Evolutionary conservation across 2,888 invertebrate species (phyloP).

Genomic region (Ormyrus thymus): DNA sequence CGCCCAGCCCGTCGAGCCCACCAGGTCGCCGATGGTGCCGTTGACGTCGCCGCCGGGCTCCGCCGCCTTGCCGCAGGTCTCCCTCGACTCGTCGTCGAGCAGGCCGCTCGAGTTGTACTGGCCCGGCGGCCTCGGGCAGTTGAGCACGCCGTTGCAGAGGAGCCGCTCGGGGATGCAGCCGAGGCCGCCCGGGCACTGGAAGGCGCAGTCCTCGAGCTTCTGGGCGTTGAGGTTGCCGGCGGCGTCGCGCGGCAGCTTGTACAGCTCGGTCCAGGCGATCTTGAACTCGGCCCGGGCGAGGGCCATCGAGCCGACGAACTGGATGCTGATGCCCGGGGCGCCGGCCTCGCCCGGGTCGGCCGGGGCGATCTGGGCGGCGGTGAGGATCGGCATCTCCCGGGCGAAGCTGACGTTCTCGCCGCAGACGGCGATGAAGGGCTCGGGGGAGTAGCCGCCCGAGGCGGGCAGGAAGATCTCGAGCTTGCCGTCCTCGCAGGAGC

Average conservation of each 20-base stretch:
- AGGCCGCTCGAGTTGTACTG: conserved; percentile 70
- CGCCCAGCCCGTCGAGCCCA: conserved; percentile 77
- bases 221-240: conserved; percentile 89
- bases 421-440: conserved; percentile 88
- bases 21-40: conserved; percentile 24
- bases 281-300: conserved; percentile 91
- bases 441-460: conserved; percentile 74
- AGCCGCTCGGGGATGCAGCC: conserved; percentile 89
- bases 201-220: conserved; percentile 86
- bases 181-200: conserved; percentile 90
- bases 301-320: conserved; percentile 85
- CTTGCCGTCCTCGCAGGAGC: conserved; percentile 90
- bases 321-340: conserved; percentile 78
- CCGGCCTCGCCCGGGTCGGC: conserved; percentile 62
- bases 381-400: conserved; percentile 86
- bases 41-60: conserved; percentile 60
- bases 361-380: conserved; percentile 82
- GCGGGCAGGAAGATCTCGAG: conserved; percentile 88
- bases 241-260: conserved; percentile 88
- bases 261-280: conserved; percentile 92
- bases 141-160: conserved; percentile 91
- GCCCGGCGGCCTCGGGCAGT: conserved; percentile 83
- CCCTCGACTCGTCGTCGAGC: conserved; percentile 85
- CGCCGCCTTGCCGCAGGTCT: conserved; percentile 79
- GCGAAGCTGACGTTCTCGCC: conserved; percentile 90